Evolutionary conservation across 2,113 vertebrate species (phyloP).

Genomic region (Corydoras sp.): DNA sequence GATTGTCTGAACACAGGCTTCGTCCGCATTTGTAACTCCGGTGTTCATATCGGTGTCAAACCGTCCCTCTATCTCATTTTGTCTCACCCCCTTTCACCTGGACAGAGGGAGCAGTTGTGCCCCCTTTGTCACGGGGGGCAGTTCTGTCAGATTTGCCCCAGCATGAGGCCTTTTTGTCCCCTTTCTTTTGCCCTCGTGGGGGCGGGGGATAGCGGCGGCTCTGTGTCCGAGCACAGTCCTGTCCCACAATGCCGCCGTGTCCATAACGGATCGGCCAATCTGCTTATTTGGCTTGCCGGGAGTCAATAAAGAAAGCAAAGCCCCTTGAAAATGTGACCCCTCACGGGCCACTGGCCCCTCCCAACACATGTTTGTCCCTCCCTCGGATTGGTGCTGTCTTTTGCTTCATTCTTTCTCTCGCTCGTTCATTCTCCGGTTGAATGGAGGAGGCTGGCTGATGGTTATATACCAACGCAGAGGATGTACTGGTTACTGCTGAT

Average conservation of each 20-base stretch:
- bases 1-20: too few relatives aligned
- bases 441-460: conserved; percentile 36
- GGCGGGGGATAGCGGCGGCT: conserved; percentile 67
- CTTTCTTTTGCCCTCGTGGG: conserved; percentile 69
- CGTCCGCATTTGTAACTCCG: too few relatives aligned
- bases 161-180: conserved; percentile 81
- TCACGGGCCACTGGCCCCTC: conserved; percentile 26
- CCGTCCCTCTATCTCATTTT: not conserved
- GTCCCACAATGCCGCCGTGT: conserved; percentile 70
- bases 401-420: conserved; percentile 27
- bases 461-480: conserved; percentile 34
- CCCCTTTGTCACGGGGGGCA: conserved; percentile 73
- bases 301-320: conserved; percentile 79
- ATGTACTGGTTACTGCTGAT: conserved; percentile 23
- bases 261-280: conserved; percentile 79
- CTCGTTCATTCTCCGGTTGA: conserved; percentile 23
- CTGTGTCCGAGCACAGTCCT: conserved; percentile 75
- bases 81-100: conserved; percentile 73
- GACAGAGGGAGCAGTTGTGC: conserved; percentile 72
- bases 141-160: conserved; percentile 80
- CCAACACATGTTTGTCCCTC: conserved; percentile 40
- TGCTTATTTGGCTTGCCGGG: conserved; percentile 83
- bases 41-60: too few relatives aligned
- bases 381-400: conserved; percentile 29
- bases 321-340: conserved; percentile 59